These are phyloP conservation scores for Triops cancriformis DNA, from an alignment of 1,140 invertebrate genomes.

Conservation along the genomic window DNA sequence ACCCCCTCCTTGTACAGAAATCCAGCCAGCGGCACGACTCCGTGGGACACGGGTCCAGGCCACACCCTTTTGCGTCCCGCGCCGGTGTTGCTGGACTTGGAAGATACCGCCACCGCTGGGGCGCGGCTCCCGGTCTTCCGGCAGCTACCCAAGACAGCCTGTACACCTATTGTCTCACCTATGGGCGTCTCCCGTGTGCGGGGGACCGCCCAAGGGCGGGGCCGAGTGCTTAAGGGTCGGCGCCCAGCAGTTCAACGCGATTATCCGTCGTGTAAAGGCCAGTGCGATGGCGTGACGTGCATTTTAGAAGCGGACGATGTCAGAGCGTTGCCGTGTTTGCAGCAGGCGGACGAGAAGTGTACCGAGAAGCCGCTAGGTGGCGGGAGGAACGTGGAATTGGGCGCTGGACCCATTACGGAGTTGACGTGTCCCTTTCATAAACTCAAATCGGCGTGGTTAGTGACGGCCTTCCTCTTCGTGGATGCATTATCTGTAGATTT, in stretches of 20 bases:
- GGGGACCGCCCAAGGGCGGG: background rate
- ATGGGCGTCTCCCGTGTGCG: background rate
- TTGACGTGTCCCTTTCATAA: slow-evolving; percentile 45
- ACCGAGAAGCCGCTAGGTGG: background rate
- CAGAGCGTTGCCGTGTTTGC: slow-evolving; percentile 20
- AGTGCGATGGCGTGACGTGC: slow-evolving; percentile 27
- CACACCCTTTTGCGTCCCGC: background rate
- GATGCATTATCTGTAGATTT: too few species aligned
- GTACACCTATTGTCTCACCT: background rate
- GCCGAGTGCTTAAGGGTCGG: slow-evolving; percentile 7
- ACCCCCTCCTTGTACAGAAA: background rate
- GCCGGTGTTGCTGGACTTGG: slow-evolving; percentile 15
- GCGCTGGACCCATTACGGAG: slow-evolving; percentile 32
- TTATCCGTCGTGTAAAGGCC: slow-evolving; percentile 19
- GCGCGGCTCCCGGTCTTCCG: slow-evolving; percentile 11
- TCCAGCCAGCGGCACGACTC: background rate
- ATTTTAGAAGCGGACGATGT: slow-evolving; percentile 17
- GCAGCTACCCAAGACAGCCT: background rate
- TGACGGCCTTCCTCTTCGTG: slow-evolving; percentile 31
- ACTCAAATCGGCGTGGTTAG: slow-evolving; percentile 42
- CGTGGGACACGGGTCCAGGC: slow-evolving; percentile 7
- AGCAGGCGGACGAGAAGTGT: slow-evolving; percentile 7
- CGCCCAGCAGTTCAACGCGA: slow-evolving; percentile 34
- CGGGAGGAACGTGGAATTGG: background rate
- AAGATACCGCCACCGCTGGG: slow-evolving; percentile 6